Evolutionary conservation across 1,140 invertebrate genomes (phyloP), one percentile per base, ranked within the genome.

Genomic region (Drosophila grimshawi): DNA sequence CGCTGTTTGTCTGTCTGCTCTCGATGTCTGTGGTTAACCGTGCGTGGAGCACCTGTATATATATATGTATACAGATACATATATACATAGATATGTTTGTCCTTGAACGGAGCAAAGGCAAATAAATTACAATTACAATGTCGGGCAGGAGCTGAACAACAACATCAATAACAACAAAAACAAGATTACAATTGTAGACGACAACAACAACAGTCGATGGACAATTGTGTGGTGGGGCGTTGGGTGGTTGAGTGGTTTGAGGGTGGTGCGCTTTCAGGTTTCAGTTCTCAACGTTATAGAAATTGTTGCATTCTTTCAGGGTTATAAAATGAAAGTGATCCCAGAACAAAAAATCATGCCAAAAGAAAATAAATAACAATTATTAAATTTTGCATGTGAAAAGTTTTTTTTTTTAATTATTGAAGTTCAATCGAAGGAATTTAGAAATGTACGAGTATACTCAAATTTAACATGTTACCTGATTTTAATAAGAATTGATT

Each of bases 91-190:
- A n/a, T 43, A 3, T 43, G 39, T n/a, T 43, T 77, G 82, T 77
- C 82, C 82, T 88, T 86, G 82, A 81, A 75, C 52, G 64, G 27
- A 61, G 81, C 74, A 51, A 45, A 49, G 73, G 72, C 76, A 86
- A 88, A 81, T 86, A 86, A 88, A 86, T 80, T 86, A 88, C 83
- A 88, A 82, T 83, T 88, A 88, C 79, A 80, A 76, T 81, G 51
- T 39, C 56, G 55, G 27, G 29, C 64, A 48, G 52, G 52, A 51
- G 51, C 64, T 53, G 65, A 49, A 77, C 67, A 78, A 56, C 59
- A 76, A 68, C 68, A 57, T 35, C 52, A 75, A 53, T 39, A 62
- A 62, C 37, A 69, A 61, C 55, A 41, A 55, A 39, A 76, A 48
- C 52, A 55, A 60, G 41, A n/a, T 11, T 11, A 41, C 27, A 37